Evolutionary conservation across 2,113 vertebrate genomes (phyloP), one percentile per base, ranked within the genome.

Genomic region (Gymnobelideus leadbeateri): DNA sequence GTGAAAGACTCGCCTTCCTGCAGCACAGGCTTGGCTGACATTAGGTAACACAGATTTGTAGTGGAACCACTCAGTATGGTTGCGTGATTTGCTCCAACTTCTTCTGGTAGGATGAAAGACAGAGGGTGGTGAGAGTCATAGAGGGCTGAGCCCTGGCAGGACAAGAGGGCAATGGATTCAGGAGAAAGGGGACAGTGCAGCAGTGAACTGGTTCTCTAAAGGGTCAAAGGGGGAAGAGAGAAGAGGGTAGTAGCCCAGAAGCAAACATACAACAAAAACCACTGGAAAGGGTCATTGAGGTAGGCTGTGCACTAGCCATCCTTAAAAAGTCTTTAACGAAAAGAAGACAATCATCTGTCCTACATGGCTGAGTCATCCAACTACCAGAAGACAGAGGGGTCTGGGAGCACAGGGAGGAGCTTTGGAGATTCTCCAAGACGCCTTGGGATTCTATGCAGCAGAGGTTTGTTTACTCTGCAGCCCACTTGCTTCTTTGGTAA

Each of bases 401-500:
- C 68, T 84, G n/a, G n/a, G n/a, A 68, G 11, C 0, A 68, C 12
- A 68, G 61, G 61, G 94, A 52, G 61, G 14, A 50, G 89, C n/a
- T 28, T 51, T 21, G 31, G 53, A 94, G 47, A 43, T 46, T 0
- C 2, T 24, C 89, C 91, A 7, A 5, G 77, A 51, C 16, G 19
- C 68, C 37, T 16, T 16, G 37, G 61, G 37, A 2, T 77, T 77
- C 37, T 77, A 7, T 84, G 19, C 16, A 23, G 1, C 25, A 26
- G 14, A 25, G 37, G 37, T 53, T 89, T 94, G 91, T 96, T 96
- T 94, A 89, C 93, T 91, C 94, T 96, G 92, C 90, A 94, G 84
- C 91, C 94, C 1, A 92, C 84, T 68, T 93, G 54, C 47, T 94
- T 97, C 96, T 97, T 94, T 95, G 91, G 53, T 10, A 61, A 95